Evolutionary conservation across 2,888 invertebrate species (phyloP).

Genomic region (Carabus problematicus): DNA sequence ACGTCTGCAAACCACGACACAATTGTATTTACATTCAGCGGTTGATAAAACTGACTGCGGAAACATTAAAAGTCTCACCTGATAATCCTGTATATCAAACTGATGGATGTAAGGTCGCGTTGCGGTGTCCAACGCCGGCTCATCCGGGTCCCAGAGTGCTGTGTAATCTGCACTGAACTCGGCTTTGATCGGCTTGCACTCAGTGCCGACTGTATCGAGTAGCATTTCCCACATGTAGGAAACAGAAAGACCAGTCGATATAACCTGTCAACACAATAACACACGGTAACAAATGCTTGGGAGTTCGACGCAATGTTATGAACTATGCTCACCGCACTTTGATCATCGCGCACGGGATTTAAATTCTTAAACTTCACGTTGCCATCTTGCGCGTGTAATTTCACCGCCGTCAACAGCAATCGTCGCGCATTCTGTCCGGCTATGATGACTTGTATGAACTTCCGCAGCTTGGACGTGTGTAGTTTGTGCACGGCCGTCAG

Average conservation of each 20-base stretch:
- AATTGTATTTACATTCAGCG: background rate
- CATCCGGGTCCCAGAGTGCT: conserved; percentile 53
- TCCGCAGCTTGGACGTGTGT: conserved; percentile 83
- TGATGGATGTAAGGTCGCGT: conserved; percentile 68
- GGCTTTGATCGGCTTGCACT: conserved; percentile 64
- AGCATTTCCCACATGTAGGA: conserved; percentile 83
- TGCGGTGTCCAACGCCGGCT: conserved; percentile 53
- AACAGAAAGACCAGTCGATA: conserved; percentile 76
- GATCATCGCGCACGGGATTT: conserved; percentile 68
- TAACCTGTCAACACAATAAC: conserved; percentile 59
- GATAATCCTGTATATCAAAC: conserved; percentile 83
- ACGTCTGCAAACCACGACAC: conserved; percentile 65
- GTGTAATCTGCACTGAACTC: conserved; percentile 71
- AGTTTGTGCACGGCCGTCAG: conserved; percentile 81
- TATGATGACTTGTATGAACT: conserved; percentile 82
- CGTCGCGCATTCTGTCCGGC: conserved; percentile 63
- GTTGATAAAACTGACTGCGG: too few relatives aligned
- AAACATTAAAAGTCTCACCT: conserved; percentile 60
- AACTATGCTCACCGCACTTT: conserved; percentile 61
- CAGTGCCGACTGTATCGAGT: conserved; percentile 53
- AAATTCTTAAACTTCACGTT: conserved; percentile 70
- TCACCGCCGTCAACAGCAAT: conserved; percentile 7
- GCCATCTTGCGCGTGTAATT: conserved; percentile 66
- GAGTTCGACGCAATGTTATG: too few relatives aligned
- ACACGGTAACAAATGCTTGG: background rate